Conservation (phyloP, 2,888 invertebrate genomes). For the Gonocerus acuteangulatus region DNA sequence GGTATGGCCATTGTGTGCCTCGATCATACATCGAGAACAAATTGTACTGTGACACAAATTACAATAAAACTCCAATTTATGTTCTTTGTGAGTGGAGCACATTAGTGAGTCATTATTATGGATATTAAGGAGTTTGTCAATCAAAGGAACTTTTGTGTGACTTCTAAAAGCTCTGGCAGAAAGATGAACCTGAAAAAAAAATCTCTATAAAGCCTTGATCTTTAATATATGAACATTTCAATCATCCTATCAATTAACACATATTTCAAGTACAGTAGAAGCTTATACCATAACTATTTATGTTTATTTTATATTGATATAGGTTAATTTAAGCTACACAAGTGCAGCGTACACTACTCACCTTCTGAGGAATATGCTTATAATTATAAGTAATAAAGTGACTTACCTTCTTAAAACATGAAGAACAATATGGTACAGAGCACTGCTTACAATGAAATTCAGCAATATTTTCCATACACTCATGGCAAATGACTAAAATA, state of each 20-base stretch:
- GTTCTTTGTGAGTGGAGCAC: conserved; percentile 42
- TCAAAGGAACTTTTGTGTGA: conserved; percentile 30
- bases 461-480: conserved; percentile 40
- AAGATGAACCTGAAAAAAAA: conserved; percentile 21
- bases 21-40: conserved; percentile 46
- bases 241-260: no score
- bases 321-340: no score
- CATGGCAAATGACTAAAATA: conserved; percentile 37
- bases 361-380: no score
- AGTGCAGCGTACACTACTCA: no score
- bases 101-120: conserved; percentile 24
- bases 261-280: no score
- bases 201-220: neutral
- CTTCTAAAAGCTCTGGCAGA: conserved; percentile 29
- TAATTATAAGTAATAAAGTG: neutral
- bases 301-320: no score
- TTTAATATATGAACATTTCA: no score
- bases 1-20: conserved; percentile 43
- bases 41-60: conserved; percentile 42
- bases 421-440: conserved; percentile 39
- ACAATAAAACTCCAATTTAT: conserved; percentile 44
- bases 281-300: no score
- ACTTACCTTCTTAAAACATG: conserved; percentile 42
- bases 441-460: conserved; percentile 41
- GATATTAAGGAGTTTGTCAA: conserved; percentile 5